Base-by-base conservation (phyloP, 2,797 vertebrate species). In the Yasuhikotakia modesta region DNA sequence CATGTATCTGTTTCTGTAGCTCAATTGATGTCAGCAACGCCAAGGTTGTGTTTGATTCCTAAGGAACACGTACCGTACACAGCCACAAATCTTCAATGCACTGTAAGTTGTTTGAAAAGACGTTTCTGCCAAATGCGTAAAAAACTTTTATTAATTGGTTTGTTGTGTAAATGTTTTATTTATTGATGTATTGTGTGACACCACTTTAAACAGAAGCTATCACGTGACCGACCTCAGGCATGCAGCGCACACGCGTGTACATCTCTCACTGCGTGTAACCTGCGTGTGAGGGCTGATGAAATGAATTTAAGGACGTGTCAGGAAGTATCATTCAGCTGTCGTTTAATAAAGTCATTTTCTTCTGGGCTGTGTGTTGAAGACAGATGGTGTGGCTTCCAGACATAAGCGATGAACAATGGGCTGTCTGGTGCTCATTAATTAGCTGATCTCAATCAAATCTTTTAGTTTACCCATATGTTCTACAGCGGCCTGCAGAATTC, bases 381-480 rank as follows among this genome's bases (percentile, higher is more conserved):
- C 76, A 78, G 76, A 78, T 78, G 76, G 67, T 39, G 30, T 16
- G 52, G 27, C 65, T 70, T 70, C 46, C 16, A 70, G 67, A 70
- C 46, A 70, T 45, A 52, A 53, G 24, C 27, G 61, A 19, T 63
- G 67, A 78, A 78, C 57, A 78, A 64, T 70, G 46, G 13, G 57
- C 46, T 78, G 67, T 64, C 76, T 78, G 76, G 19, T 52, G 21
- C 55, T 63, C 66, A 78, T 64, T 78, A 70, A 78, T 78, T 78
- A 70, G 32, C 46, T 53, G 21, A 70, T 53, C 67, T 63, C 67
- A 78, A 70, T 78, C 76, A 78, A 66, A 78, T 78, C 30, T 32
- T 63, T 70, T 78, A 43, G 76, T 35, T 70, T 63, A 30, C 45
- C 67, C 58, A 21, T 53, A 64, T 78, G 67, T 43, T 78, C 46